Conservation (phyloP, 2,113 vertebrate genomes). For the Elaphurus davidianus region DNA sequence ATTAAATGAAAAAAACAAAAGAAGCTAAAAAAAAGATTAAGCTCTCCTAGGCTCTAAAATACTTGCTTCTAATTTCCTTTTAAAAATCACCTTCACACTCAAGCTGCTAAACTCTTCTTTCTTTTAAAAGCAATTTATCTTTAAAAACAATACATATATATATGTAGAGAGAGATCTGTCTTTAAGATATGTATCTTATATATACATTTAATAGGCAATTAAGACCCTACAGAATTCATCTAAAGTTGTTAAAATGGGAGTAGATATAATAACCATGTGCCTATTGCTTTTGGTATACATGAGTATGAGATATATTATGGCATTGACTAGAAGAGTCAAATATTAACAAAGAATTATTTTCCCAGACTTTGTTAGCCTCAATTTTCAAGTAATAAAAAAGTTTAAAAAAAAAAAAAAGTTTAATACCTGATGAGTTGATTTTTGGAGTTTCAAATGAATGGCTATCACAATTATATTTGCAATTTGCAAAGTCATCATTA, state of each 20-base stretch:
- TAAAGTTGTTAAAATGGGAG: not conserved
- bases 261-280: not conserved
- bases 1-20: not conserved
- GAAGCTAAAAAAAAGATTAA: not conserved
- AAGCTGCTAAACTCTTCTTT: not conserved
- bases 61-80: not conserved
- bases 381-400: not conserved
- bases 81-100: not conserved
- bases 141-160: not conserved
- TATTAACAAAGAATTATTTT: not conserved
- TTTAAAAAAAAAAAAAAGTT: constrained; percentile 4
- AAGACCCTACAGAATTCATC: not conserved
- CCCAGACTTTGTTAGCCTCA: not conserved
- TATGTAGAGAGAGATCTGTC: not conserved
- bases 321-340: not conserved
- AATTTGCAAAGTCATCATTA: not conserved
- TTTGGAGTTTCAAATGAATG: not conserved
- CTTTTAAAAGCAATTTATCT: not conserved
- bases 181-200: not conserved
- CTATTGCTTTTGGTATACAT: not conserved
- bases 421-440: not conserved
- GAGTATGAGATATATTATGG: not conserved
- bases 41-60: not conserved
- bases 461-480: not conserved
- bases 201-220: not conserved